Conservation (phyloP, 2,797 vertebrate genomes). For the Pseudopleuronectes americanus region DNA sequence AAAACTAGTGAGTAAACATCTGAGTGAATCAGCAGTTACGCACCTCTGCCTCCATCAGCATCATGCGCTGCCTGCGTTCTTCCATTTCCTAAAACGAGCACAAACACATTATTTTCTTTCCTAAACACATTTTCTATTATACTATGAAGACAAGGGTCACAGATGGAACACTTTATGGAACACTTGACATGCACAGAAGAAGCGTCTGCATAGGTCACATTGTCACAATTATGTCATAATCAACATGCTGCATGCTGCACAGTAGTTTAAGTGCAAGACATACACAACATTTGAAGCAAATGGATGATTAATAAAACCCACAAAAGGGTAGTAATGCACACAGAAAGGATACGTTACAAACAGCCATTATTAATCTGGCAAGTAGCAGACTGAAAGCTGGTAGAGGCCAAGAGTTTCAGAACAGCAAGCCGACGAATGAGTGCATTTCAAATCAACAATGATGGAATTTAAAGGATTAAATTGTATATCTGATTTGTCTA, state of each 20-base stretch:
- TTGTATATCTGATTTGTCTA: background rate
- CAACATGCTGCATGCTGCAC: too few relatives aligned
- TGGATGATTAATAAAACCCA: too few relatives aligned
- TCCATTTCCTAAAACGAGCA: slow-evolving; percentile 90
- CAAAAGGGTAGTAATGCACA: too few relatives aligned
- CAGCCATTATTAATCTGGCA: slow-evolving; percentile 87
- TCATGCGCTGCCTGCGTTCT: slow-evolving; percentile 92
- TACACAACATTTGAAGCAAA: too few relatives aligned
- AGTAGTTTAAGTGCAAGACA: too few relatives aligned
- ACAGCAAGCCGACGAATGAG: slow-evolving; percentile 35
- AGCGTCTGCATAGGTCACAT: too few relatives aligned
- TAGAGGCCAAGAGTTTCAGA: slow-evolving; percentile 54
- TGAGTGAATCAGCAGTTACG: slow-evolving; percentile 38
- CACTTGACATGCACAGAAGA: too few relatives aligned
- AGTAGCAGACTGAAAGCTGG: slow-evolving; percentile 86
- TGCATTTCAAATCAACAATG: slow-evolving; percentile 6
- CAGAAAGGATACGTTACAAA: slow-evolving; percentile 87
- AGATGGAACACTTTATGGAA: too few relatives aligned
- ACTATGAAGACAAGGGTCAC: slow-evolving; percentile 41
- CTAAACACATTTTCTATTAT: slow-evolving; percentile 8
- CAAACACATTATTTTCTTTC: slow-evolving; percentile 19
- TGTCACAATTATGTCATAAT: too few relatives aligned
- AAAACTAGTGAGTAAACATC: background rate
- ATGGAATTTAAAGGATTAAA: too few relatives aligned
- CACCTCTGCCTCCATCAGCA: slow-evolving; percentile 96